Percentiles rank a stretch among this genome's conserved stretches.
Conservation (phyloP, 2,113 vertebrate genomes). For the Toxostoma redivivum region DNA sequence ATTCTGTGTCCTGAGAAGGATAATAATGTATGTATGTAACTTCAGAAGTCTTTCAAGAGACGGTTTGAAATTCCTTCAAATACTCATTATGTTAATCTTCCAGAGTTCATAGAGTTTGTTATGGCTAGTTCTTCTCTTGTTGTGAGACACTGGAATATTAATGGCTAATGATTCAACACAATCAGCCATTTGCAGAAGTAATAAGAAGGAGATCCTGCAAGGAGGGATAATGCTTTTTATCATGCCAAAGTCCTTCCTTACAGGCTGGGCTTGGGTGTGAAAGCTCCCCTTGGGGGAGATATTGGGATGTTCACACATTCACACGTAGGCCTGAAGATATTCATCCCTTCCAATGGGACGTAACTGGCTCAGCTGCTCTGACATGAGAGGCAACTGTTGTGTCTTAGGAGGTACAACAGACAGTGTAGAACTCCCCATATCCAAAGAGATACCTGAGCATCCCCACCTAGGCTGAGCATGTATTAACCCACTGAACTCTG, state of each 20-base stretch:
- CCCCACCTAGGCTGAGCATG: neutral
- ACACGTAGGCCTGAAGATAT: fast-evolving
- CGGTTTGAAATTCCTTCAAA: neutral
- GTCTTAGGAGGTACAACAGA: neutral
- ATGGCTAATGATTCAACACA: neutral
- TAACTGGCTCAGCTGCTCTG: neutral
- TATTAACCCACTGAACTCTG: neutral
- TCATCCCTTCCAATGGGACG: neutral
- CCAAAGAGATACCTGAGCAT: fast-evolving
- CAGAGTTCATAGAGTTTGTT: neutral
- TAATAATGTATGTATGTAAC: neutral
- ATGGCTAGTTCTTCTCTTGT: neutral
- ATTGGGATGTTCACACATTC: neutral
- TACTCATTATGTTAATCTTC: neutral
- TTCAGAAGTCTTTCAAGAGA: neutral
- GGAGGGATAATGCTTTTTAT: neutral
- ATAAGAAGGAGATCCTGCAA: fast-evolving
- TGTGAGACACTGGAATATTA: neutral
- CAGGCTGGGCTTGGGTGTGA: fast-evolving
- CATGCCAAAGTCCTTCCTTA: too few species aligned
- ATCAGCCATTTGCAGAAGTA: neutral
- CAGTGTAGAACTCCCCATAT: neutral
- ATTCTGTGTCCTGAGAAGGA: neutral
- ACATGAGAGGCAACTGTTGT: fast-evolving
- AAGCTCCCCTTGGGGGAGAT: neutral